Evolutionary conservation across 2,797 vertebrate genomes (phyloP), one percentile per base, ranked within the genome.

Genomic region (Monodelphis domestica): DNA sequence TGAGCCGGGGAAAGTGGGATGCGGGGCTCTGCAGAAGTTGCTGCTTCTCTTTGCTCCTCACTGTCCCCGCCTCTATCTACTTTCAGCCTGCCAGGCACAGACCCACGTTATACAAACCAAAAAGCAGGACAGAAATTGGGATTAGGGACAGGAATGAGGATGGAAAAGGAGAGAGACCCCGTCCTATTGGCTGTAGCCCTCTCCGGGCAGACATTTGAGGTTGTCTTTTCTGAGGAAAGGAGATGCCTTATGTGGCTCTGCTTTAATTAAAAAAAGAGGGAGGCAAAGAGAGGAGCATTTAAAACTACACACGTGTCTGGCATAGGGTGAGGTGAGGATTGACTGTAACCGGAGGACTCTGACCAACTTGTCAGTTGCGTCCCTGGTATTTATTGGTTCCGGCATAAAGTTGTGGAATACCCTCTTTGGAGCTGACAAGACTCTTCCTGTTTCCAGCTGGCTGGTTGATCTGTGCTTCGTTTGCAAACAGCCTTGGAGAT

Each of bases 1-100:
- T 93, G 95, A 97, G 94, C 95, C 89, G 63, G 89, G 84, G n/a
- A 92, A 91, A 93, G 88, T 57, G 88, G 87, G 56, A 5, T 1
- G 2, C 33, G 38, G 1, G 17, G 24, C 55, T 95, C 89, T 45
- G 53, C 90, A 28, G 53, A 53, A 88, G 63, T 50, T 91, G 94
- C 30, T 38, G n/a, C 87, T 96, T 91, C 88, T 59, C 91, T 28
- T 88, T 90, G 91, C 55, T 45, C 38, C 9, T 26, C 70, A 24
- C 21, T 24, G 70, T 26, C 38, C 38, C 38, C 10, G 21, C 21
- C 38, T 78, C 21, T 26, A 26, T 78, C 38, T 4, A 11, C 38
- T 78, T 78, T 45, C 63, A 17, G 33, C 21, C 38, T 70, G 63
- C 15, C 15, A n/a, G 15, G n/a, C 15, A 78, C 15, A 0, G n/a